Base-by-base conservation (phyloP, 2,797 vertebrate species). In the Adelosebastes latens region DNA sequence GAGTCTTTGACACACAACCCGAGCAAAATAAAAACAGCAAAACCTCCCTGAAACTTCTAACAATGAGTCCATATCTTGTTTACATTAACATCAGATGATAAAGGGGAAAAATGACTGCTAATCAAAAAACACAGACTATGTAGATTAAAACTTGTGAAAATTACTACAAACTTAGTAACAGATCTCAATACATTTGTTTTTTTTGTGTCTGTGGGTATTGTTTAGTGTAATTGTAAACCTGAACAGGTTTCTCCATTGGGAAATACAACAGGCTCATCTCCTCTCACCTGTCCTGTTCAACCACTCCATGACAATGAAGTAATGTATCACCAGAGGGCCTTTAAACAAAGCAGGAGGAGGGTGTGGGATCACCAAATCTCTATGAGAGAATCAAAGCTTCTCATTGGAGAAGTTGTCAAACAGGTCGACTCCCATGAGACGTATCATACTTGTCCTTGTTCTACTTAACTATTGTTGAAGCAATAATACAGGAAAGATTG, bases 211-310 rank as follows among this genome's bases (percentile, higher is more conserved):
- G 24, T 24, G 25, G 25, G 55, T 66, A 24, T n/a, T 24, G 9
- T 46, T 25, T 20, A 36, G 14, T 63, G 72, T 20, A 65, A 79
- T 12, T 67, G 27, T 73, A 86, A 89, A 82, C 67, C 8, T 18
- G 8, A 18, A 31, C 62, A n/a, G 10, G 4, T 6, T 55, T 75
- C 55, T 77, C 56, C 53, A 27, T 61, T 2, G 4, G 11, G 60
- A 60, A 68, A 60, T 29, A 68, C 6, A 72, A 67, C 60, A 27
- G 53, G 55, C 73, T 58, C 2, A 66, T 34, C 58, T 16, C 34
- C 34, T 36, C 82, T 78, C 36, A 66, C 64, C 61, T 55, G 61
- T 89, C 79, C 72, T 34, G 87, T 88, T 82, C 25, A 72, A 75
- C 84, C n/a, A 42, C 52, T 56, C 63, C 42, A 81, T 46, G n/a